Evolutionary conservation across 2,113 vertebrate genomes (phyloP).

Genomic region (Calonectris borealis): DNA sequence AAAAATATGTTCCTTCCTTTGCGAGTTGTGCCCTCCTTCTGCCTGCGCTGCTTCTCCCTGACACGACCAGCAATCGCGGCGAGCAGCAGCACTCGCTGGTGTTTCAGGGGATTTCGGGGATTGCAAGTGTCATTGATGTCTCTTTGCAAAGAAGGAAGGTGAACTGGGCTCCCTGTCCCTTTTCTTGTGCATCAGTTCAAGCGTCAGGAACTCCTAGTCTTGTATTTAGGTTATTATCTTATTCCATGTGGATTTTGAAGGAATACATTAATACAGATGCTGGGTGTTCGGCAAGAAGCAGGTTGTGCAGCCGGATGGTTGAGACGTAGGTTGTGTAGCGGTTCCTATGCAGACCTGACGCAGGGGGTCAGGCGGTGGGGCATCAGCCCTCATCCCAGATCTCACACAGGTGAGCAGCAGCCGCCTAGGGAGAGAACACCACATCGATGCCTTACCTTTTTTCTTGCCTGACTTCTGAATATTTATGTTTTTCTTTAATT

Average conservation of each 20-base stretch:
- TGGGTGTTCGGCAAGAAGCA: background rate
- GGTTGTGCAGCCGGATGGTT: background rate
- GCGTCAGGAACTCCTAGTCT: background rate
- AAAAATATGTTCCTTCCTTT: constrained; percentile 38
- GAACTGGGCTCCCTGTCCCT: background rate
- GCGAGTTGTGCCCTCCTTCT: constrained; percentile 15
- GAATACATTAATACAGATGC: background rate
- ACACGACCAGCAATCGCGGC: background rate
- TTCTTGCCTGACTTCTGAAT: background rate
- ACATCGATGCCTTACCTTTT: accelerated
- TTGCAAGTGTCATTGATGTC: background rate
- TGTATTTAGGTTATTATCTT: background rate
- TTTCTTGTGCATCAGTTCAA: background rate
- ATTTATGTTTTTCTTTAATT: background rate
- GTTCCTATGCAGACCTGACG: background rate
- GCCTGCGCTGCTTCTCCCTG: background rate
- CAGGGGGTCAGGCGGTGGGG: accelerated
- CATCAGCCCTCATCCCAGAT: background rate
- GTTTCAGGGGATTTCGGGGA: background rate
- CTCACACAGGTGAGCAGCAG: background rate
- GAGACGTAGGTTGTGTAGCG: background rate
- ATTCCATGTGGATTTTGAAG: background rate
- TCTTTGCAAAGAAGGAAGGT: background rate
- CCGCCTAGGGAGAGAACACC: background rate
- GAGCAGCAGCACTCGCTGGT: background rate